phyloP scores from a whole-genome alignment of 2,888 invertebrate genomes.

The Teleiodes luculella region DNA sequence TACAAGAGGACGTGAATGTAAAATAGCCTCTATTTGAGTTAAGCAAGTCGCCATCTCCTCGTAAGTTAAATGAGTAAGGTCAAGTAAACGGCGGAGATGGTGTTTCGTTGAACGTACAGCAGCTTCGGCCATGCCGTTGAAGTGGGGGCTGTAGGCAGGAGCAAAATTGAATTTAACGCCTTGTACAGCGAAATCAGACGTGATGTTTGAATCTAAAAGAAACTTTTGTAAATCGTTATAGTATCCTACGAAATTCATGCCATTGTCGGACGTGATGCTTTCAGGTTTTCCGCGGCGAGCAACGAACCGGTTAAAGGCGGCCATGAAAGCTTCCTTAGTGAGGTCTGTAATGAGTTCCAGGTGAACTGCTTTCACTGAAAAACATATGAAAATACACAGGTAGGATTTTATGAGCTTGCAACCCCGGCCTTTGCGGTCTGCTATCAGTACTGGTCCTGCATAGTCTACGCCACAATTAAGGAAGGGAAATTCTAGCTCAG shows the following conservation, averaged over 20 bases:
- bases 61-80: no score
- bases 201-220: background rate
- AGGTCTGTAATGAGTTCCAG: constrained; percentile 26
- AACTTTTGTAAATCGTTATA: constrained; percentile 9
- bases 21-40: no score
- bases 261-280: constrained; percentile 13
- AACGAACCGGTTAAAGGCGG: constrained; percentile 22
- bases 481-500: background rate
- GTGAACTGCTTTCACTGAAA: constrained; percentile 17
- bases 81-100: no score
- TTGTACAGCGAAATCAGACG: constrained; percentile 5
- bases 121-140: no score
- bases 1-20: no score
- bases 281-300: constrained; percentile 13
- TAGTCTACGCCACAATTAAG: constrained; percentile 8
- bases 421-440: constrained; percentile 16
- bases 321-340: constrained; percentile 19
- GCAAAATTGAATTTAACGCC: constrained; percentile 13
- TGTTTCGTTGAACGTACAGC: no score
- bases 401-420: constrained; percentile 6
- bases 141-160: no score
- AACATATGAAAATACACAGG: constrained; percentile 4
- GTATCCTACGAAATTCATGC: constrained; percentile 15
- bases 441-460: constrained; percentile 21
- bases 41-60: no score